phyloP scores from a whole-genome alignment of 2,888 invertebrate species.

The Drosophila mayaguana region DNA sequence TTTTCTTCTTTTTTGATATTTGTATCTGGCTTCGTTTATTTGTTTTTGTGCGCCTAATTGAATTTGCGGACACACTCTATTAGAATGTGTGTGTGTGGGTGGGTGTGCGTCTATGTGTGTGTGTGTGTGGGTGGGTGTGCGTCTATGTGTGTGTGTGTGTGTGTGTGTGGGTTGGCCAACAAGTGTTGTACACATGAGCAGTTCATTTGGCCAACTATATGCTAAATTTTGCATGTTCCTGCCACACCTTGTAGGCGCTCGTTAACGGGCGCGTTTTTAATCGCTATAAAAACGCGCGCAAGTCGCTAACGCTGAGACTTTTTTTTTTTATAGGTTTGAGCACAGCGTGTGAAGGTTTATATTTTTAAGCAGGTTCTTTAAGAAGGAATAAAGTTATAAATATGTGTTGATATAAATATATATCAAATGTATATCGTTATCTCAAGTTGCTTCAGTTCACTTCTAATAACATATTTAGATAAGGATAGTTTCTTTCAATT shows the following conservation, averaged over 20 bases:
- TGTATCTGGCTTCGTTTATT: conserved; percentile 51
- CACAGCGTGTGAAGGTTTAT: not conserved
- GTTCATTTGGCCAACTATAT: conserved; percentile 50
- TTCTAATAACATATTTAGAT: too few relatives aligned
- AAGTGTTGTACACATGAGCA: conserved; percentile 41
- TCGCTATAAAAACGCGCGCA: conserved; percentile 20
- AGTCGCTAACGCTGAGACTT: not conserved
- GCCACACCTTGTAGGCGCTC: conserved; percentile 16
- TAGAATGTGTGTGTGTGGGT: not conserved
- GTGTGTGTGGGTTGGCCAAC: conserved; percentile 25
- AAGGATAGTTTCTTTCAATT: not conserved
- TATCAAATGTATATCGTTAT: too few relatives aligned
- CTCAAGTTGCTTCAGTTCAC: too few relatives aligned
- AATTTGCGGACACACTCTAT: conserved; percentile 55
- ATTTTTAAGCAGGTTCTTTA: not conserved
- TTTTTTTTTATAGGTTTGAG: not conserved
- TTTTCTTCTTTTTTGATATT: conserved; percentile 13
- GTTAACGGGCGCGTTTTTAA: conserved; percentile 24
- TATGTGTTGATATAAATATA: too few relatives aligned
- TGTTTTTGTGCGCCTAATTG: conserved; percentile 74
- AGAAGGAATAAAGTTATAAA: too few relatives aligned
- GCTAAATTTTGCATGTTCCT: conserved; percentile 13
- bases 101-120: conserved; percentile 9
- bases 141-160: conserved; percentile 5
- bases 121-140: conserved; percentile 7